phyloP scores from a whole-genome alignment of 2,888 invertebrate species.

The Apeira syringaria region DNA sequence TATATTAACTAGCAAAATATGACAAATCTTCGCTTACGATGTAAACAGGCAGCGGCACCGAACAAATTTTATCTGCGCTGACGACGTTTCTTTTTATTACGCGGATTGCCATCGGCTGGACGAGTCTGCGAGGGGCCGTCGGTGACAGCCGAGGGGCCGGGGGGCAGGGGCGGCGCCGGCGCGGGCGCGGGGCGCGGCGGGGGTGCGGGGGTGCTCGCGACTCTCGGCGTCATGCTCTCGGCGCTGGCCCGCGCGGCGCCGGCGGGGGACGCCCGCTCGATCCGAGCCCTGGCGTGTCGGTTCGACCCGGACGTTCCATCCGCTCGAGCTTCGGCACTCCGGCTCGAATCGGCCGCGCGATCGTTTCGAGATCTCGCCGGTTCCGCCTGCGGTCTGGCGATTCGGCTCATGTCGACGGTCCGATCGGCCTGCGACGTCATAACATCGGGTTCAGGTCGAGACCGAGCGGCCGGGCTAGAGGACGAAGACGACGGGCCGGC shows the following conservation, averaged over 20 bases:
- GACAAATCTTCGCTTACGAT: no score
- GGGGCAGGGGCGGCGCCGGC: conserved; percentile 19
- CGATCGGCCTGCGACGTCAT: neutral
- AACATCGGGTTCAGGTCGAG: neutral
- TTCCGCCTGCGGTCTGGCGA: neutral
- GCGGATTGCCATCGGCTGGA: conserved; percentile 40
- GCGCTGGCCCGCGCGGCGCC: conserved; percentile 21
- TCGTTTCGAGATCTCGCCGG: no score
- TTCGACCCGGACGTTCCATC: no score
- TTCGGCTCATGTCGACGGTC: neutral
- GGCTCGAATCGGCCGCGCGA: no score
- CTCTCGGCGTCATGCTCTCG: no score
- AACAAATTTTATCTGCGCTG: conserved; percentile 61
- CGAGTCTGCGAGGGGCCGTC: conserved; percentile 23
- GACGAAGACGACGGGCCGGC: no score
- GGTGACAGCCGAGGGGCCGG: conserved; percentile 26
- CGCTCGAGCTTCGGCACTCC: no score
- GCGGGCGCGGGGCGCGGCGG: neutral
- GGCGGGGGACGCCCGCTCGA: neutral
- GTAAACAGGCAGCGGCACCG: no score
- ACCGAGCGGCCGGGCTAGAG: neutral
- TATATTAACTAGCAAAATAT: no score
- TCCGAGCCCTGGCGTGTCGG: no score
- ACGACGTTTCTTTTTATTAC: conserved; percentile 64
- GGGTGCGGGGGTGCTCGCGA: no score